Evolutionary conservation across 2,888 invertebrate genomes (phyloP), one percentile per base, ranked within the genome.

Genomic region (Sipha maydis): DNA sequence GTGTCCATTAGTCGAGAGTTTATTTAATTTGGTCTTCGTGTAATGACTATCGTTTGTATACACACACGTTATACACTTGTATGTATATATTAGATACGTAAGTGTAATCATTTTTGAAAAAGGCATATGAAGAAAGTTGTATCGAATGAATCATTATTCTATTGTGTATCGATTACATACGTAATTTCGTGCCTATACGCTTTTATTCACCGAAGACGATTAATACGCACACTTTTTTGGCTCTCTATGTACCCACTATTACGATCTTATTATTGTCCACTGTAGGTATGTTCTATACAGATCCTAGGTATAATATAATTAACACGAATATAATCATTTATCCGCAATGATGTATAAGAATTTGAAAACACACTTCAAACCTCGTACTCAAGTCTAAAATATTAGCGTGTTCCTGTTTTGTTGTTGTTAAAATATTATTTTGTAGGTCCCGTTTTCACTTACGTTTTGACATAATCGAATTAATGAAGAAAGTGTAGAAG

Each of bases 121-220:
- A 71, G 4, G 25, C n/a, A 67, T 9, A 67, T 31, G 28, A 71
- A 71, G 71, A 71, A 71, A 71, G 71, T 71, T 31, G 17, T 71
- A 31, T 71, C 5, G 31, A 71, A 71, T 31, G 28, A 17, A 28
- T 61, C 61, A 71, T 31, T 71, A 31, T 71, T 67, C 71, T 71
- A 71, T 71, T 71, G 71, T 71, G 71, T 71, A 71, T 71, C 71
- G 71, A 71, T 71, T 28, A 71, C 71, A 71, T 17, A 71, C 28
- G 28, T 71, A 31, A 31, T 71, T 71, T n/a, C 71, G 71, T 69
- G 69, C 25, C 25, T 61, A 25, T 28, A 17, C 28, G 14, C 31
- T 71, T 71, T 69, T 69, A 69, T 69, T 69, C 28, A 9, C 28
- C 69, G 7, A n/a, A 69, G 28, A 9, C 69, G 69, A 28, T 28